Percentiles rank a stretch among this genome's conserved stretches.
phyloP scores from a whole-genome alignment of 2,888 invertebrate genomes.

The Leptinotarsa rubiginosa region DNA sequence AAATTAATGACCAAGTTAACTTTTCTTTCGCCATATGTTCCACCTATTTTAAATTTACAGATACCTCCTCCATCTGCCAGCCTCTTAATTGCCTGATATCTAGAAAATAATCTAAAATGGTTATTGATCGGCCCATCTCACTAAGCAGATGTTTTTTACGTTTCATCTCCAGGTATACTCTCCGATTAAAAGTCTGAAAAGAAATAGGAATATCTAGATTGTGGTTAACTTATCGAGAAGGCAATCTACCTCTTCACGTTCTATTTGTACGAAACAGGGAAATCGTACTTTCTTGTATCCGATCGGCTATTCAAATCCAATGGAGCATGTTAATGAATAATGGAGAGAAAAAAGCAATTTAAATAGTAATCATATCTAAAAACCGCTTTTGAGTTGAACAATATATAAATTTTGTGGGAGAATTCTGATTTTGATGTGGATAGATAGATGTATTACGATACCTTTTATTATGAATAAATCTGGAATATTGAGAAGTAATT shows the following conservation, averaged over 20 bases:
- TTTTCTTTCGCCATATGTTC: not conserved
- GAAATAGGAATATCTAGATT: slow-evolving; percentile 24
- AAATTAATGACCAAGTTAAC: no score
- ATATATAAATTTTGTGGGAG: not conserved
- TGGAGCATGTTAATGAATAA: slow-evolving; percentile 21
- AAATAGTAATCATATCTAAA: not conserved
- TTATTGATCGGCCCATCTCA: not conserved
- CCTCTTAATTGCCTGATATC: not conserved
- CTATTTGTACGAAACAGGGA: slow-evolving; percentile 6
- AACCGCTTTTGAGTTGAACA: not conserved
- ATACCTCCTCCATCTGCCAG: not conserved
- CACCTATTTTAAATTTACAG: not conserved
- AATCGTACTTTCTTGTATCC: slow-evolving; percentile 19
- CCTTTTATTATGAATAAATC: no score
- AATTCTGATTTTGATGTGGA: not conserved
- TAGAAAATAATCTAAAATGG: slow-evolving; percentile 1
- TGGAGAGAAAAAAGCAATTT: slow-evolving; percentile 15
- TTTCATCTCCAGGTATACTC: slow-evolving; percentile 13
- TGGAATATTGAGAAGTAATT: no score
- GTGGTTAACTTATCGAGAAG: slow-evolving; percentile 20
- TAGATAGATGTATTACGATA: not conserved
- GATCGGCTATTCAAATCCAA: slow-evolving; percentile 16
- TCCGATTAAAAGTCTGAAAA: slow-evolving; percentile 14
- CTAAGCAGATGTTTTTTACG: slow-evolving; percentile 23
- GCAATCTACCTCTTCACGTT: slow-evolving; percentile 23